Percentiles rank a stretch among this genome's conserved stretches.
These are phyloP conservation scores for Craseonycteris thonglongyai DNA, from an alignment of 2,113 vertebrate genomes.

Conservation along the genomic window DNA sequence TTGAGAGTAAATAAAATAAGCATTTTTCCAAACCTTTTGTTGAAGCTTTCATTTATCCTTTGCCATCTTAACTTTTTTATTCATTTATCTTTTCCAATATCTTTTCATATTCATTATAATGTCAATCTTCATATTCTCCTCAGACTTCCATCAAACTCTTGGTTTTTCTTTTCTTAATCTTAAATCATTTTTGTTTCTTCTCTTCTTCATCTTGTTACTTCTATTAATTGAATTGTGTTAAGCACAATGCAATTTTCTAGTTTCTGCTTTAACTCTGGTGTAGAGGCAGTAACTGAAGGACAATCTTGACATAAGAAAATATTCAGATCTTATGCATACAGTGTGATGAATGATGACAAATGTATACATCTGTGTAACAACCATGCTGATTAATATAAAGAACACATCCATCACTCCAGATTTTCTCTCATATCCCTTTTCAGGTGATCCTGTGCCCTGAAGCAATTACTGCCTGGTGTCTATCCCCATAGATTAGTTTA, in stretches of 20 bases:
- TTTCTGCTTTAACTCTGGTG: not conserved
- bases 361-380: not conserved
- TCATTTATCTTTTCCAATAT: conserved; percentile 41
- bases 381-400: not conserved
- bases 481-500: not conserved
- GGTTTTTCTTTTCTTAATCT: not conserved
- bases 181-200: not conserved
- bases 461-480: not conserved
- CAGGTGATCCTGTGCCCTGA: not conserved
- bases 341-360: not conserved
- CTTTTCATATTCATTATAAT: conserved; percentile 55
- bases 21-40: conserved; percentile 28
- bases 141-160: not conserved
- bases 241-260: not conserved
- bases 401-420: not conserved
- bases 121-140: not conserved
- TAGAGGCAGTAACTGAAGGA: not conserved
- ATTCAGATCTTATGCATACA: not conserved
- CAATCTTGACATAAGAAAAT: not conserved
- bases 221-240: not conserved
- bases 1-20: conserved; percentile 44
- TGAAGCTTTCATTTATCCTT: conserved; percentile 29
- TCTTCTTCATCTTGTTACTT: not conserved
- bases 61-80: not conserved
- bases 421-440: not conserved